A percentile compares a stretch with the other conserved stretches of the same genome.
These are phyloP conservation scores for Epinephelus cyanopodus DNA, from an alignment of 2,113 vertebrate genomes.

Conservation along the genomic window DNA sequence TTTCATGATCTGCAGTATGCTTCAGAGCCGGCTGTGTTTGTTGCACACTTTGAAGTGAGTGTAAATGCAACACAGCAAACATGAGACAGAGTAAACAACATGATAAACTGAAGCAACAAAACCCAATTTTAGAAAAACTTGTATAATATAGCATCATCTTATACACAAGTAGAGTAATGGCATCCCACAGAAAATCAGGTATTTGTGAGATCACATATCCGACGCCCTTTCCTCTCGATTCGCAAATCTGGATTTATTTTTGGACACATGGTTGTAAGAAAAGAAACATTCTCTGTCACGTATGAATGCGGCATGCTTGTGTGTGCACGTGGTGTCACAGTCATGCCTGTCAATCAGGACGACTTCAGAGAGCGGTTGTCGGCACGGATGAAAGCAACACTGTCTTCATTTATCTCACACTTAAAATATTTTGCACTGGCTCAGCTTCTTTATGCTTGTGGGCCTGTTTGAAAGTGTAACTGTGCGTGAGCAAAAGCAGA, in stretches of 20 bases:
- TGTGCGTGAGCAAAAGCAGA: slow-evolving; percentile 57
- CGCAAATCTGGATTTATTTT: not conserved
- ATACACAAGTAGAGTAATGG: not conserved
- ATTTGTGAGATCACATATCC: not conserved
- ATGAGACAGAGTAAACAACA: not conserved
- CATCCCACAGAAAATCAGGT: not conserved
- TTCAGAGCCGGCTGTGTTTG: not conserved
- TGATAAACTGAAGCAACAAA: not conserved
- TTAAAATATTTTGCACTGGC: slow-evolving; percentile 73
- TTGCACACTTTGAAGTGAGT: slow-evolving; percentile 2
- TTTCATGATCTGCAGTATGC: slow-evolving; percentile 10
- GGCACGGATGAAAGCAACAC: slow-evolving; percentile 60
- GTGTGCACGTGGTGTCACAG: slow-evolving; percentile 9
- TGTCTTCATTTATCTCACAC: slow-evolving; percentile 58
- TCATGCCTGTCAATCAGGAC: slow-evolving; percentile 14
- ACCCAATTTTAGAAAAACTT: not conserved
- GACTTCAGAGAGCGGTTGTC: slow-evolving; percentile 29
- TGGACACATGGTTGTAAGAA: not conserved
- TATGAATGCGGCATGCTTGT: not conserved
- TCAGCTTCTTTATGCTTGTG: slow-evolving; percentile 27
- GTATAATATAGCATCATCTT: too few relatives aligned
- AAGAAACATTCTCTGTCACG: not conserved
- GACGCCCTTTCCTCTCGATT: not conserved
- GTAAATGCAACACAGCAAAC: not conserved
- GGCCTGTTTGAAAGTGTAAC: slow-evolving; percentile 40